Base-by-base conservation (phyloP, 2,113 vertebrate species). In the Aphelocoma coerulescens region DNA sequence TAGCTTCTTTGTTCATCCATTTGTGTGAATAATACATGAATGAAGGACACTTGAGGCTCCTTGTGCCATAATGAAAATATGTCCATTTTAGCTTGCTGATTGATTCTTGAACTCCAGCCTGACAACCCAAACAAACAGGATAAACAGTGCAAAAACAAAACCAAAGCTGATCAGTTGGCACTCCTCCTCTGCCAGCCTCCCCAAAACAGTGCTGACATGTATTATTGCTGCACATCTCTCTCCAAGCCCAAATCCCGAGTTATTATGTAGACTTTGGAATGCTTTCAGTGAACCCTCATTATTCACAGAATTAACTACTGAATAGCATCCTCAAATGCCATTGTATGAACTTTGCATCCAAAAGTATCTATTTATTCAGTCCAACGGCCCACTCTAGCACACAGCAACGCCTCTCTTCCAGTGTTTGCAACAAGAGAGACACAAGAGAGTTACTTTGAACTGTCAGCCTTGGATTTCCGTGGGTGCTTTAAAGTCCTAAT, bases 101-200 rank as follows among this genome's bases (percentile, higher is more conserved):
- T 85, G 78, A 69, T 63, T 91, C 79, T 63, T 90, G 71, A 94
- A 88, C 93, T 88, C 85, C 71, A 93, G 51, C 72, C 71, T 74
- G 59, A 32, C 55, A 91, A 54, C 55, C 16, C 93, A 96, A 94
- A 88, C 39, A 84, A 74, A 91, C 73, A 65, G 33, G 43, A 57
- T 61, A 85, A 94, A 89, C 58, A 89, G 16, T 26, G 22, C n/a
- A 82, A 88, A 95, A 94, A 68, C 44, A 79, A 78, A 85, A 41
- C 37, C 78, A 66, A 74, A 63, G 37, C 46, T 93, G 48, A 93
- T 58, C 71, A 90, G 5, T 12, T 83, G 74, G 67, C 79, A 66
- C 19, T 62, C 4, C 10, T 67, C 63, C 59, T 19, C 73, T 37
- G 24, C 63, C 75, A 3, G 2, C 63, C 74, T 88, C 59, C 51